Conservation (phyloP, 1,140 invertebrate species). For the Ceratina japonica region DNA sequence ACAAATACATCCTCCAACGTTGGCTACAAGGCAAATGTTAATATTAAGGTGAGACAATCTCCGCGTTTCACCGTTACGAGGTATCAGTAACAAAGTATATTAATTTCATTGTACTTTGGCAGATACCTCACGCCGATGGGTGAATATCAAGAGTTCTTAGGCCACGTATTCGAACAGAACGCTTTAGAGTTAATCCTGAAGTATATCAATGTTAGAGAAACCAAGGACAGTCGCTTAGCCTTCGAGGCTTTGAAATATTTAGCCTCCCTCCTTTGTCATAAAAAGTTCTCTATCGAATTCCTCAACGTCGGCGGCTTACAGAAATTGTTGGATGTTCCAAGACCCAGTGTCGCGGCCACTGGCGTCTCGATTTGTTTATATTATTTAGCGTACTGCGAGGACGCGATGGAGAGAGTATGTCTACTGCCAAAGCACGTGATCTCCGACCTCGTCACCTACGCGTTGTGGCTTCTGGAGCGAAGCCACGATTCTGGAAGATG, state of each 20-base stretch:
- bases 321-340: slow-evolving; percentile 91
- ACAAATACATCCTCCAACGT: slow-evolving; percentile 92
- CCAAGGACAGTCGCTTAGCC: slow-evolving; percentile 92
- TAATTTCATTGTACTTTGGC: neutral
- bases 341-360: slow-evolving; percentile 95
- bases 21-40: slow-evolving; percentile 93
- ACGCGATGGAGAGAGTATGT: slow-evolving; percentile 97
- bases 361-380: slow-evolving; percentile 98
- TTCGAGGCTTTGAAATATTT: slow-evolving; percentile 98
- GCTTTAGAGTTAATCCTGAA: slow-evolving; percentile 93
- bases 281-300: slow-evolving; percentile 98
- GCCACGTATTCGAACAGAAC: slow-evolving; percentile 94
- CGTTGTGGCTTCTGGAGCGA: slow-evolving; percentile 95
- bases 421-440: slow-evolving; percentile 89
- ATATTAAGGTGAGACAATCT: slow-evolving; percentile 81
- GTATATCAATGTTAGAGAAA: slow-evolving; percentile 94
- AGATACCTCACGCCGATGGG: slow-evolving; percentile 94
- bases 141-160: slow-evolving; percentile 97
- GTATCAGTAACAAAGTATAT: neutral
- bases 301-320: slow-evolving; percentile 91
- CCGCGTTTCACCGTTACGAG: neutral
- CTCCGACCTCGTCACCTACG: slow-evolving; percentile 90
- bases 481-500: slow-evolving; percentile 97
- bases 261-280: slow-evolving; percentile 95
- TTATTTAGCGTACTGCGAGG: slow-evolving; percentile 97